phyloP scores from a whole-genome alignment of 2,888 invertebrate genomes.

The Xanthorhoe spadicearia region DNA sequence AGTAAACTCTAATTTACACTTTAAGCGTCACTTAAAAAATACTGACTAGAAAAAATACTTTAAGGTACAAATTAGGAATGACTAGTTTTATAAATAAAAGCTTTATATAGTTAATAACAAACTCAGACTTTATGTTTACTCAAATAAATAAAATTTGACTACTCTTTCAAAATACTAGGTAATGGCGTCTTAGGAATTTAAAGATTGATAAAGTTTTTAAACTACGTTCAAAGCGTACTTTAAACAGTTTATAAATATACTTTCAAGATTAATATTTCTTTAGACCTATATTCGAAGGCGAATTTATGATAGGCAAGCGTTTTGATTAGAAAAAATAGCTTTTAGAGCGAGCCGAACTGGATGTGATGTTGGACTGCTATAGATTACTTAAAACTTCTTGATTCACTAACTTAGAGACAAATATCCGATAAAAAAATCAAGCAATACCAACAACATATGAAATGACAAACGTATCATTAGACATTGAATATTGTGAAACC shows the following conservation, averaged over 20 bases:
- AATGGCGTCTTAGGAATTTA: background rate
- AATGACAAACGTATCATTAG: background rate
- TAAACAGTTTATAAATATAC: slow-evolving; percentile 19
- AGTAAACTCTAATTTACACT: slow-evolving; percentile 28
- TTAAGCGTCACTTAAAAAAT: slow-evolving; percentile 32
- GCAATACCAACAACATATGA: no score
- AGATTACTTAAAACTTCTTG: slow-evolving; percentile 26
- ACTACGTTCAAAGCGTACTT: slow-evolving; percentile 8
- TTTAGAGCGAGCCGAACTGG: slow-evolving; percentile 36
- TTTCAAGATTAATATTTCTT: slow-evolving; percentile 20
- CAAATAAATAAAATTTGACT: background rate
- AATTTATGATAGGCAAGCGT: slow-evolving; percentile 29
- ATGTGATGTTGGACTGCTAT: slow-evolving; percentile 35
- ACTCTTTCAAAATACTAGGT: background rate
- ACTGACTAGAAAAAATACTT: slow-evolving; percentile 13
- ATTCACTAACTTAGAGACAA: slow-evolving; percentile 24
- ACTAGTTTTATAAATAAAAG: slow-evolving; percentile 5
- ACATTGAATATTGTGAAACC: background rate
- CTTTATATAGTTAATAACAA: no score
- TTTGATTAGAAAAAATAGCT: slow-evolving; percentile 33
- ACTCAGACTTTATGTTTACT: background rate
- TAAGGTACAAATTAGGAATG: slow-evolving; percentile 5
- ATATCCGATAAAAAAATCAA: slow-evolving; percentile 13
- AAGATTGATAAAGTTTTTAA: slow-evolving; percentile 11
- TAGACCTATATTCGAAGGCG: slow-evolving; percentile 18